A percentile compares a stretch with the other conserved stretches of the same genome.
Conservation (phyloP, 1,140 invertebrate genomes). For the Brachionus rubens region DNA sequence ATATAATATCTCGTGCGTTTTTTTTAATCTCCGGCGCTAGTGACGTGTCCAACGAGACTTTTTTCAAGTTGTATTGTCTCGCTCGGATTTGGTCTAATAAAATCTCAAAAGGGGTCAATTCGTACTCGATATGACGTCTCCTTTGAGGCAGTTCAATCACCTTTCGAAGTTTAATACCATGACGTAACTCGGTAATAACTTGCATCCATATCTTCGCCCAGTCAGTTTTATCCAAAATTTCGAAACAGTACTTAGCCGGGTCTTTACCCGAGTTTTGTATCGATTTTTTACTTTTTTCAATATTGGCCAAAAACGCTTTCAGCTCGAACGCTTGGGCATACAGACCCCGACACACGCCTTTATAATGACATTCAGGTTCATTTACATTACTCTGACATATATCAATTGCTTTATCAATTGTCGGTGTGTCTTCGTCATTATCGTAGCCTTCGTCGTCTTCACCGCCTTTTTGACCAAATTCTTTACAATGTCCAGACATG, state of each 20-base stretch:
- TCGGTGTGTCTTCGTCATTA: slow-evolving; percentile 50
- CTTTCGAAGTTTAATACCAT: slow-evolving; percentile 87
- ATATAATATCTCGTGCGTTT: slow-evolving; percentile 87
- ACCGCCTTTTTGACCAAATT: slow-evolving; percentile 50
- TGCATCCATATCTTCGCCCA: slow-evolving; percentile 87
- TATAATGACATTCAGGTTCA: slow-evolving; percentile 76
- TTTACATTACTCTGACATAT: slow-evolving; percentile 66
- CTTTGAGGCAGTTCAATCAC: slow-evolving; percentile 62
- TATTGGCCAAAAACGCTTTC: slow-evolving; percentile 79
- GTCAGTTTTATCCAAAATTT: slow-evolving; percentile 29
- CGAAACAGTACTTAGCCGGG: slow-evolving; percentile 37
- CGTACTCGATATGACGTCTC: slow-evolving; percentile 74
- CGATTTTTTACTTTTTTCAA: slow-evolving; percentile 61
- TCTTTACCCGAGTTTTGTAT: slow-evolving; percentile 19
- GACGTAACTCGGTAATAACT: slow-evolving; percentile 78
- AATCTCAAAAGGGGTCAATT: slow-evolving; percentile 93
- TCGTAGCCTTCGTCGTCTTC: slow-evolving; percentile 55
- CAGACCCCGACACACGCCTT: slow-evolving; percentile 81
- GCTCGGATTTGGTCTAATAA: slow-evolving; percentile 91
- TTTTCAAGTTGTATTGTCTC: slow-evolving; percentile 72
- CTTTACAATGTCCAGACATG: slow-evolving; percentile 66
- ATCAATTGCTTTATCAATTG: slow-evolving; percentile 61
- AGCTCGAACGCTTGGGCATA: slow-evolving; percentile 84
- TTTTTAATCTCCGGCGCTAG: slow-evolving; percentile 79
- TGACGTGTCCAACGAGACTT: slow-evolving; percentile 71